These are phyloP conservation scores for Zeugodacus cucurbitae DNA, from an alignment of 1,140 invertebrate species.

Conservation along the genomic window DNA sequence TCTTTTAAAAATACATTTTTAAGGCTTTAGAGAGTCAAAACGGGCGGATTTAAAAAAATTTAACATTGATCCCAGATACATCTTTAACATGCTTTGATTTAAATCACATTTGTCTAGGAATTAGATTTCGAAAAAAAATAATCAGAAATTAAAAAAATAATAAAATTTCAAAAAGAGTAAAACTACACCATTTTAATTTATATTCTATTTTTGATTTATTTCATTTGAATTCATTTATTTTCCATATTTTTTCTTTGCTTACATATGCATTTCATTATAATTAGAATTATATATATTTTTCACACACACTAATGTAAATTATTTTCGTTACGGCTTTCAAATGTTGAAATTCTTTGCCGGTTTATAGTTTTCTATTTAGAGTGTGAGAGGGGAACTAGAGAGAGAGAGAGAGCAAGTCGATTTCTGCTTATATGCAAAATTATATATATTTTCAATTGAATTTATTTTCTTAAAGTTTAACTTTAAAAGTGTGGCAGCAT, in stretches of 20 bases:
- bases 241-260: not conserved
- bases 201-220: slow-evolving; percentile 7
- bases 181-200: not conserved
- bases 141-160: not conserved
- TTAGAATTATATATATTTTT: not conserved
- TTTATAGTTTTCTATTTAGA: not conserved
- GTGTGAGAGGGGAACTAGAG: not conserved
- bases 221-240: not conserved
- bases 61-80: too few relatives aligned
- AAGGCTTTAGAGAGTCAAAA: too few relatives aligned
- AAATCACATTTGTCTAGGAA: too few relatives aligned
- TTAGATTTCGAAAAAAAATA: too few relatives aligned
- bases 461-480: too few relatives aligned
- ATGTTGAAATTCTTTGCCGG: not conserved
- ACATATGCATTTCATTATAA: not conserved
- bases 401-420: not conserved
- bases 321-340: not conserved
- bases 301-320: not conserved
- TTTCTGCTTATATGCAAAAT: not conserved
- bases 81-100: too few relatives aligned
- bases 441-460: too few relatives aligned
- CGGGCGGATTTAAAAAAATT: too few relatives aligned
- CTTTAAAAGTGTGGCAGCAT: too few relatives aligned
- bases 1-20: too few relatives aligned
- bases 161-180: not conserved